A percentile compares a stretch with the other conserved stretches of the same genome.
phyloP scores from a whole-genome alignment of 2,797 vertebrate species.

The Sphenodon punctatus region DNA sequence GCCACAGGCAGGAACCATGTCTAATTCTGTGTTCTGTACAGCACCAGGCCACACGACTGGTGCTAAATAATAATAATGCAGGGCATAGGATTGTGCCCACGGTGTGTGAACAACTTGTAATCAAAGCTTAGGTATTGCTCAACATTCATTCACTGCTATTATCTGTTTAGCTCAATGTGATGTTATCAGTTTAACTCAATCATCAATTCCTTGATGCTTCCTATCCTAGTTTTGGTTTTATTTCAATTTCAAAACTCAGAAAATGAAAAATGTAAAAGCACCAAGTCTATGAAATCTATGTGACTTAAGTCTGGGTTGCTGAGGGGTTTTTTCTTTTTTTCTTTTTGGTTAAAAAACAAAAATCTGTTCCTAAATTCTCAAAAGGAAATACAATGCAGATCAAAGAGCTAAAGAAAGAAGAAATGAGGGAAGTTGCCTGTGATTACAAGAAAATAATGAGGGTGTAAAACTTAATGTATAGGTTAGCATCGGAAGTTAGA shows the following conservation, averaged over 20 bases:
- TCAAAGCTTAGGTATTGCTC: neutral
- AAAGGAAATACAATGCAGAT: neutral
- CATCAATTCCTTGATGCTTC: too few relatives aligned
- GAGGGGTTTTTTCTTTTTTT: too few relatives aligned
- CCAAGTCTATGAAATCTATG: accelerated
- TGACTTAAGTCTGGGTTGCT: too few relatives aligned
- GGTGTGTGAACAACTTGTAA: neutral
- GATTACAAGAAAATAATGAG: neutral
- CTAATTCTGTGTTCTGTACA: too few relatives aligned
- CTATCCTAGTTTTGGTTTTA: neutral
- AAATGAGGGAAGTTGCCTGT: neutral
- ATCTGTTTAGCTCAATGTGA: neutral
- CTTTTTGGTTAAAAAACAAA: too few relatives aligned
- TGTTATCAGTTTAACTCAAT: too few relatives aligned
- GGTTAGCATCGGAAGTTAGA: neutral
- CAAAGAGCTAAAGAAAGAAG: neutral
- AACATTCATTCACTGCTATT: neutral
- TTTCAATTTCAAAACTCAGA: neutral
- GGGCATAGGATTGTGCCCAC: too few relatives aligned
- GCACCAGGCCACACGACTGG: too few relatives aligned
- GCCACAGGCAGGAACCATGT: too few relatives aligned
- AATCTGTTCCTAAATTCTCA: neutral
- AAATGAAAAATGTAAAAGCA: neutral
- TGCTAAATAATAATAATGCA: too few relatives aligned
- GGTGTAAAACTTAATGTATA: neutral